Evolutionary conservation across 2,888 invertebrate species (phyloP).

Genomic region (Coremacera marginata): DNA sequence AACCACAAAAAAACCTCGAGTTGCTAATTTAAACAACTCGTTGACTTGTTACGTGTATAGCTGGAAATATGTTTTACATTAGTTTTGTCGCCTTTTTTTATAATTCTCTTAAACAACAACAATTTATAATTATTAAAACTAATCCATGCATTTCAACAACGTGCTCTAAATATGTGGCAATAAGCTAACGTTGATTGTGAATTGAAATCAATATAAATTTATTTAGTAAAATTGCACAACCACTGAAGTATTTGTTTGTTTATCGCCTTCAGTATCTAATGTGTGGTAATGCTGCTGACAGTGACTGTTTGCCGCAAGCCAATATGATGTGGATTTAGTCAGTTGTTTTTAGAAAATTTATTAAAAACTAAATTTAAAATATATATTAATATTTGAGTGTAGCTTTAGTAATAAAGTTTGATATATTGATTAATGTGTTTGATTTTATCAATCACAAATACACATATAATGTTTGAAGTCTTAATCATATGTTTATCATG

Average conservation of each 20-base stretch:
- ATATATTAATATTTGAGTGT: no score
- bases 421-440: no score
- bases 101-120: not conserved
- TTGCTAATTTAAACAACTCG: no score
- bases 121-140: not conserved
- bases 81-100: not conserved
- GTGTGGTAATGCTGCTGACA: not conserved
- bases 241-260: not conserved
- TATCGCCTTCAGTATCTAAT: not conserved
- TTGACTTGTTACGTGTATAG: no score
- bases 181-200: not conserved
- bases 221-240: not conserved
- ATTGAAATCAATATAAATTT: constrained; percentile 16
- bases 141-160: not conserved
- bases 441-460: no score
- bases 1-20: no score
- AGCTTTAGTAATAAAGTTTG: no score
- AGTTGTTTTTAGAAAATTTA: no score
- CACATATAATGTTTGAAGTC: no score
- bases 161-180: not conserved
- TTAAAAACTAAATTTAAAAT: no score
- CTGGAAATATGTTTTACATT: not conserved
- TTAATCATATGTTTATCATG: no score
- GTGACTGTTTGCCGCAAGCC: not conserved
- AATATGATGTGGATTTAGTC: no score